These are phyloP conservation scores for Chloroceryle inda DNA, from an alignment of 2,797 vertebrate species.

Conservation along the genomic window DNA sequence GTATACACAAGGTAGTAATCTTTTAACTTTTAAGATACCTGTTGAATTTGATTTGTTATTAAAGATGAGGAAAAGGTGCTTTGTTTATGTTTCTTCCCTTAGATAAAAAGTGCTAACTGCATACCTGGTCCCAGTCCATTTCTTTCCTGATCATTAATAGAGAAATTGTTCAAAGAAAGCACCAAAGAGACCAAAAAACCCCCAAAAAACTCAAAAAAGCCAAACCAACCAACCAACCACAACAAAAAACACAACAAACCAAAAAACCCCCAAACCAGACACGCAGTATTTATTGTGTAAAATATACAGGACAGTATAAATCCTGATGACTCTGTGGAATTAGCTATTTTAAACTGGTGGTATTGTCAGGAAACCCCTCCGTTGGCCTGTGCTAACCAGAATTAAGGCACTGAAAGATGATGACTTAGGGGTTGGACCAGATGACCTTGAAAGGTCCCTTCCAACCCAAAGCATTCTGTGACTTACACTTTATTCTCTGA, in stretches of 20 bases:
- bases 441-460: too few relatives aligned
- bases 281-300: neutral
- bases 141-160: neutral
- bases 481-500: neutral
- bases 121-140: neutral
- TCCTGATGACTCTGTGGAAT: neutral
- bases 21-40: neutral
- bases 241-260: neutral
- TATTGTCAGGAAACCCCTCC: neutral
- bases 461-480: too few relatives aligned
- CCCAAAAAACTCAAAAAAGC: too few relatives aligned
- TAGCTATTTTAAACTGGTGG: neutral
- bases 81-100: neutral
- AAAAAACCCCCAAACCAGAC: fast-evolving
- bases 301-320: fast-evolving
- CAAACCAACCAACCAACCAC: neutral
- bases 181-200: fast-evolving
- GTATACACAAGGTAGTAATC: neutral
- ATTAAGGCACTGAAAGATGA: neutral
- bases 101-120: neutral
- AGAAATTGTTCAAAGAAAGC: neutral
- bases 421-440: too few relatives aligned
- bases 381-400: neutral
- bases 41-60: neutral
- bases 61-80: neutral